These are phyloP conservation scores for Acleris sparsana DNA, from an alignment of 2,888 invertebrate genomes.

Conservation along the genomic window DNA sequence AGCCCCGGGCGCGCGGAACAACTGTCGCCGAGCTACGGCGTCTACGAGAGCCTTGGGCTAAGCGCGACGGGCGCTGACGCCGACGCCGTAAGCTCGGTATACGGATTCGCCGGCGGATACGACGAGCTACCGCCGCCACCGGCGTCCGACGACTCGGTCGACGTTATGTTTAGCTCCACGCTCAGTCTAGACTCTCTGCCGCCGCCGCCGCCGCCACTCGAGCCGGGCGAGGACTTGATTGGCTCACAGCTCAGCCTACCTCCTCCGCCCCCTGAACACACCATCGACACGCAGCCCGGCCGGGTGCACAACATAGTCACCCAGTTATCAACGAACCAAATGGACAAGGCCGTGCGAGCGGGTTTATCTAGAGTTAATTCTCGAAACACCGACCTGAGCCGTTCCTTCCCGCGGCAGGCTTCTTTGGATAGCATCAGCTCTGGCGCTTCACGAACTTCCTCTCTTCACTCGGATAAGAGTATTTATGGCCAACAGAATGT, in stretches of 20 bases:
- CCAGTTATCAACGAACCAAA: slow-evolving; percentile 69
- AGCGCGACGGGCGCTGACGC: slow-evolving; percentile 56
- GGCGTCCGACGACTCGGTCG: slow-evolving; percentile 82
- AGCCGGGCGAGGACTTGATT: slow-evolving; percentile 78
- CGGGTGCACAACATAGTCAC: slow-evolving; percentile 74
- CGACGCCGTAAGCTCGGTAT: slow-evolving; percentile 65
- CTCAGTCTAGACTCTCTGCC: slow-evolving; percentile 91
- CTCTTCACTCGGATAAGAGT: slow-evolving; percentile 71
- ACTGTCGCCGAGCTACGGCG: slow-evolving; percentile 57
- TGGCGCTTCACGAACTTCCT: slow-evolving; percentile 74
- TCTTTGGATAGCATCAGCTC: slow-evolving; percentile 83
- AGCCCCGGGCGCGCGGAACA: slow-evolving; percentile 57
- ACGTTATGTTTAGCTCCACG: slow-evolving; percentile 88
- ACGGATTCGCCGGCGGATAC: slow-evolving; percentile 78
- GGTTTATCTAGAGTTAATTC: slow-evolving; percentile 66
- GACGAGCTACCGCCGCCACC: slow-evolving; percentile 87
- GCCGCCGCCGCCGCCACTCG: slow-evolving; percentile 87
- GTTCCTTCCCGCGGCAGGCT: slow-evolving; percentile 80
- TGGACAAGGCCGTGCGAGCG: slow-evolving; percentile 64
- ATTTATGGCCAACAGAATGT: slow-evolving; percentile 64
- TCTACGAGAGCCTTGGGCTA: slow-evolving; percentile 64
- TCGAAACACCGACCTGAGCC: slow-evolving; percentile 64
- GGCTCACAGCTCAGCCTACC: slow-evolving; percentile 90
- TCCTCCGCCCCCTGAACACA: slow-evolving; percentile 87
- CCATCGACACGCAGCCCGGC: slow-evolving; percentile 63